Base-by-base conservation (phyloP, 37 sponge, comb jelly and placozoan genomes). In the Eunapius fragilis region DNA sequence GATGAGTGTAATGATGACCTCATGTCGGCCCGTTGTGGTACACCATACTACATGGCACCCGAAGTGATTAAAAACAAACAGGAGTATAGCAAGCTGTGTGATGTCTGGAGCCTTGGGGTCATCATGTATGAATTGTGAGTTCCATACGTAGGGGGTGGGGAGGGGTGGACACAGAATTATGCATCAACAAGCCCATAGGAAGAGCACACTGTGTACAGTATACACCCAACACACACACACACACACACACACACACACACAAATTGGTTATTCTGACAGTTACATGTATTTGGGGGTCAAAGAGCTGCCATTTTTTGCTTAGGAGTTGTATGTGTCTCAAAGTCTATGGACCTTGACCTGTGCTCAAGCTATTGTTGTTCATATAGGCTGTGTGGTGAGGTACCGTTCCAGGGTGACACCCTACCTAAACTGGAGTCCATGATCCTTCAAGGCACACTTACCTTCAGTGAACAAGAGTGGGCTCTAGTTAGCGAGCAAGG, bases 71-170 rank as follows among this genome's bases (percentile, higher is more conserved):
- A 78, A 38, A 98, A 89, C 87, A 84, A 86, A 33, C 84, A 94
- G 17, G 94, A 88, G 28, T 98, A 98, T 70, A 95, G 93, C 32
- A 86, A 95, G 67, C 87, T 89, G 72, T 98, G 99, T 82, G 99
- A 98, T 78, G 89, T 98, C 10, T 98, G 99, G 99, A 95, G 96
- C 49, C 86, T 96, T 27, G 99, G 99, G 24, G 98, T 98, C 73
- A 93, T 98, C 74, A 95, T 98, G 96, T 98, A 97, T 67, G 76
- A 78, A 25, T 75, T 98, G 98, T 98, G 47, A 93, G 98, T 93
- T 27, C n/a, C 26, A 71, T 48, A 25, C 25, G 37, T 12, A 14
- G 27, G 45, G 17, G 27, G 27, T 0, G 33, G 27, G 37, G 45
- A 13, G 31, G 32, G 28, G 30, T 36, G 33, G 25, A 12, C 5